Percentiles rank a stretch among this genome's conserved stretches.
Evolutionary conservation across 2,113 vertebrate species (phyloP).

Genomic region (Dipodomys ordii): DNA sequence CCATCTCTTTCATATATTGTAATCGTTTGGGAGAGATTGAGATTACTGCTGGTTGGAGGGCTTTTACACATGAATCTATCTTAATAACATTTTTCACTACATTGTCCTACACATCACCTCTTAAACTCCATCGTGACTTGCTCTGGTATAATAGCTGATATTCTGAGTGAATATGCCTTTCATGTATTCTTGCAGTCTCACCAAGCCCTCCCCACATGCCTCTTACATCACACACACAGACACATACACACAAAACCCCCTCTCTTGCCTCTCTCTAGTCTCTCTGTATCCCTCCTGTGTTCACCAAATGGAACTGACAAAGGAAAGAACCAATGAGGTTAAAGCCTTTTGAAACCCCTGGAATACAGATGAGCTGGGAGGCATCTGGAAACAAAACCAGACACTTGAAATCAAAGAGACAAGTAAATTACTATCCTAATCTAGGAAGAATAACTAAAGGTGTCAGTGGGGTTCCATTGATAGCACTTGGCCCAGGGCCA

Average conservation of each 20-base stretch:
- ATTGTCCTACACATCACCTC: constrained; percentile 67
- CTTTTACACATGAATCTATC: constrained; percentile 65
- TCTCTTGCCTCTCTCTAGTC: constrained; percentile 54
- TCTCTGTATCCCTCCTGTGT: constrained; percentile 55
- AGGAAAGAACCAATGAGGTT: constrained; percentile 76
- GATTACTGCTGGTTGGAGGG: constrained; percentile 67
- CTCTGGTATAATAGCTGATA: constrained; percentile 59
- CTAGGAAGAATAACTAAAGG: constrained; percentile 82
- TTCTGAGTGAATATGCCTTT: constrained; percentile 65
- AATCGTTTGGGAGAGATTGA: constrained; percentile 51
- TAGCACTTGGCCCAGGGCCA: constrained; percentile 81
- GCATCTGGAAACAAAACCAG: constrained; percentile 78
- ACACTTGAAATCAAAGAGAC: constrained; percentile 80
- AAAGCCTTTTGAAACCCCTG: constrained; percentile 82
- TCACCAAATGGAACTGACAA: constrained; percentile 75
- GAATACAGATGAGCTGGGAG: constrained; percentile 78
- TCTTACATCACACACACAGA: neutral
- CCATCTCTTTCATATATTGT: constrained; percentile 61
- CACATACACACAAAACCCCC: neutral
- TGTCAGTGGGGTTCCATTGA: constrained; percentile 80
- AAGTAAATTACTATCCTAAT: constrained; percentile 80
- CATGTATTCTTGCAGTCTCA: constrained; percentile 66
- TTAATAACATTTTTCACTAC: constrained; percentile 67
- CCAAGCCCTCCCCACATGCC: constrained; percentile 33
- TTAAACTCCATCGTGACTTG: constrained; percentile 59